Base-by-base conservation (phyloP, 2,797 vertebrate genomes). In the Siniperca undulata region DNA sequence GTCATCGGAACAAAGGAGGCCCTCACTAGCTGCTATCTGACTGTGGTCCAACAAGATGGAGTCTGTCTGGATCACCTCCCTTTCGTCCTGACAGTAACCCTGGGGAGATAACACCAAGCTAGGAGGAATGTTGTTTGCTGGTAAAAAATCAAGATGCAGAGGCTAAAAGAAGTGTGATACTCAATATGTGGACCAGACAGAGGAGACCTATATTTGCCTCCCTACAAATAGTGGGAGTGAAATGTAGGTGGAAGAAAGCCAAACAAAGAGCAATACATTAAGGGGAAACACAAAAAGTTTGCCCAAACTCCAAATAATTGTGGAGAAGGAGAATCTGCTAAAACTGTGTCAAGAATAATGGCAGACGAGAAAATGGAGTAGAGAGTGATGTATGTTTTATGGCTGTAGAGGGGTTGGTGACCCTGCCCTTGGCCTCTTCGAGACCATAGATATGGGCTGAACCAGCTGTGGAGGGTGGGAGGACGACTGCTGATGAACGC, bases 401-500 rank as follows among this genome's bases (percentile, higher is more conserved):
- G 82, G 74, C 69, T 85, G 16, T 30, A 60, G 67, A 82, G 61
- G 50, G 80, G 79, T 68, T 78, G 73, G 59, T 84, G 92, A 86
- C 88, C 84, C 77, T 81, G 70, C 53, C 62, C 48, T 84, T 77
- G 79, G 85, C 86, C 82, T 85, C 86, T 77, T 14, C 83, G 84
- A 80, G 86, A 86, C 78, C 59, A 52, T 4, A 68, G 84, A 85
- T 80, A 80, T 64, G 69, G 88, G 81, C 60, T 82, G 71, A 86
- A 87, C 80, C 89, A 93, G 91, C 93, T 91, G 93, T 88, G 74
- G 76, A 89, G 70, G 91, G 74, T 75, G 74, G 83, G 85, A 88
- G 82, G 76, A 89, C 7, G 44, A 75, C 85, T 79, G 70, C 36
- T 87, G 86, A 91, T 92, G 87, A 87, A 93, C 81, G 88, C 92